Conservation (phyloP, 2,797 vertebrate species). For the Staurois parvus region DNA sequence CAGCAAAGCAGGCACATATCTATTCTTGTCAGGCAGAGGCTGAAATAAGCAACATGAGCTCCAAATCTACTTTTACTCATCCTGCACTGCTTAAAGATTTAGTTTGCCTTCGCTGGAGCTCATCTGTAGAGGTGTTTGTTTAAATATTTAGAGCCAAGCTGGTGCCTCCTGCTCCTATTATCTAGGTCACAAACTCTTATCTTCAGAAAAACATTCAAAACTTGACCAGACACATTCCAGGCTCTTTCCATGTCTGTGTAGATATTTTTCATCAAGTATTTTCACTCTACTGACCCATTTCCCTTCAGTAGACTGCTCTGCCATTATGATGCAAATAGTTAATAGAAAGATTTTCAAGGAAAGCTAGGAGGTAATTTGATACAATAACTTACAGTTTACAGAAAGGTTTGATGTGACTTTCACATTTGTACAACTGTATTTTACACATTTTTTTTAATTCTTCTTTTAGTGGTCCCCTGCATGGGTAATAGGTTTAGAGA, state of each 20-base stretch:
- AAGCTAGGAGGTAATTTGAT: too few relatives aligned
- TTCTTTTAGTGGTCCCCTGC: too few relatives aligned
- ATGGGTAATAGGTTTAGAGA: too few relatives aligned
- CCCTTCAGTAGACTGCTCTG: too few relatives aligned
- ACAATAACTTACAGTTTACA: too few relatives aligned
- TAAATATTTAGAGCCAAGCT: conserved; percentile 59
- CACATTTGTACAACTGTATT: too few relatives aligned
- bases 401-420: too few relatives aligned
- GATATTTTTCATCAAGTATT: too few relatives aligned
- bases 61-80: conserved; percentile 35
- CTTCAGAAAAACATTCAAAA: conserved; percentile 19
- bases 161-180: conserved; percentile 36
- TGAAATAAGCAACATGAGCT: conserved; percentile 11
- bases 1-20: not conserved
- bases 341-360: too few relatives aligned
- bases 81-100: conserved; percentile 50
- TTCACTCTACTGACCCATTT: too few relatives aligned
- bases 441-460: too few relatives aligned
- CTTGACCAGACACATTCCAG: conserved; percentile 6
- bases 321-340: too few relatives aligned
- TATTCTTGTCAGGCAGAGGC: not conserved
- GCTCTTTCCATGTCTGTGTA: not conserved
- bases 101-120: conserved; percentile 26
- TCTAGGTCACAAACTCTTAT: conserved; percentile 55
- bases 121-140: conserved; percentile 51